These are phyloP conservation scores for Euura lappo DNA, from an alignment of 1,140 invertebrate species.

Conservation along the genomic window DNA sequence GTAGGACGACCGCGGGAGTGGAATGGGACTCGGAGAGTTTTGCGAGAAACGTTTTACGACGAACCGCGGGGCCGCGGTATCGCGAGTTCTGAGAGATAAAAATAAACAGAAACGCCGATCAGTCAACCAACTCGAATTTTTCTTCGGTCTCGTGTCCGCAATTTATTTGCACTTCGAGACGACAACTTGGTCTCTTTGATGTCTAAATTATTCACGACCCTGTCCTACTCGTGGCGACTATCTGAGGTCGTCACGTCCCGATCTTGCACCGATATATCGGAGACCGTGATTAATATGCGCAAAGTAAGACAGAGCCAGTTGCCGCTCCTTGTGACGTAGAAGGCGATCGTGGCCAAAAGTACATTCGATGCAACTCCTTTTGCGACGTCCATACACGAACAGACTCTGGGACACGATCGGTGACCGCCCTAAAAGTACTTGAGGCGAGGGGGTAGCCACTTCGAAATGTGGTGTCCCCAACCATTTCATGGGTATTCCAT, in stretches of 20 bases:
- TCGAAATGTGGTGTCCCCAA: no score
- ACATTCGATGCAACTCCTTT: background rate
- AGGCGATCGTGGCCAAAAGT: background rate
- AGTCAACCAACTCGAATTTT: no score
- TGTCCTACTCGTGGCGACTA: background rate
- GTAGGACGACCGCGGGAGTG: background rate
- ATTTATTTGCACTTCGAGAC: no score
- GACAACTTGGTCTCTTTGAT: no score
- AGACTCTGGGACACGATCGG: background rate
- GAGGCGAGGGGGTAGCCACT: no score
- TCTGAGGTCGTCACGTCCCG: background rate
- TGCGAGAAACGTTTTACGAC: background rate
- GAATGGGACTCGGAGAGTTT: background rate
- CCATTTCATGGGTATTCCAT: no score
- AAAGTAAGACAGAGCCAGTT: background rate
- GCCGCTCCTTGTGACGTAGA: background rate
- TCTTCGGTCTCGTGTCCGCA: no score
- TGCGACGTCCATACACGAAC: no score
- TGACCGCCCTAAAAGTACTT: background rate
- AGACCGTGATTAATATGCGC: background rate
- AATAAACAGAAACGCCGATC: no score
- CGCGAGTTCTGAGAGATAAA: background rate
- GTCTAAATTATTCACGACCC: background rate
- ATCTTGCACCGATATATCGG: background rate
- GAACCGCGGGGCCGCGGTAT: background rate